A percentile compares a stretch with the other conserved stretches of the same genome.
Evolutionary conservation across 2,888 invertebrate species (phyloP).

Genomic region (Drosophila niveifrons): DNA sequence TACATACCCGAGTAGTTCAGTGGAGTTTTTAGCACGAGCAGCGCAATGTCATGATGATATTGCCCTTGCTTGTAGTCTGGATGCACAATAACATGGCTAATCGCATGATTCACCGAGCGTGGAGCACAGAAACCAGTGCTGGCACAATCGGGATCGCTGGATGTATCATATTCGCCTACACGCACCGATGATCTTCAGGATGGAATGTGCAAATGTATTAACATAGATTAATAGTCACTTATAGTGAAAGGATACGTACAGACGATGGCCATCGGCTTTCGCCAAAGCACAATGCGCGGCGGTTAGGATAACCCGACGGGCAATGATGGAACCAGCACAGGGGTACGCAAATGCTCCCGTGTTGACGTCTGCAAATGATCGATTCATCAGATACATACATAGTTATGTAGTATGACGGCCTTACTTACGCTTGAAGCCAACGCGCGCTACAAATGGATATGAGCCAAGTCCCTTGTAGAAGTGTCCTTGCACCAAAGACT

Average conservation of each 20-base stretch:
- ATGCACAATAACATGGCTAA: conserved; percentile 91
- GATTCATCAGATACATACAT: background rate
- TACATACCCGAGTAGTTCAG: conserved; percentile 88
- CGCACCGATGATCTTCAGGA: conserved; percentile 89
- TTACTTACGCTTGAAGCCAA: conserved; percentile 91
- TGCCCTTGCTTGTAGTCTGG: conserved; percentile 90
- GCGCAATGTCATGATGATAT: conserved; percentile 91
- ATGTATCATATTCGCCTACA: conserved; percentile 91
- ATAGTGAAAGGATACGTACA: conserved; percentile 87
- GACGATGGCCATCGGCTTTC: conserved; percentile 90
- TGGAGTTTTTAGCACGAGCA: conserved; percentile 89
- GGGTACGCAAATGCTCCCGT: conserved; percentile 90
- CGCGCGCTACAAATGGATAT: conserved; percentile 91
- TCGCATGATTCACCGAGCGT: conserved; percentile 89
- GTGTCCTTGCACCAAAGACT: conserved; percentile 88
- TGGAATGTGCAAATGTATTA: conserved; percentile 29
- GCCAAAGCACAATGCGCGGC: conserved; percentile 93
- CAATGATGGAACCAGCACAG: conserved; percentile 91
- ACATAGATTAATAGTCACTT: background rate
- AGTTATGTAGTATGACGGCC: background rate
- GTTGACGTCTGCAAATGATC: conserved; percentile 87
- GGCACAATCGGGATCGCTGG: conserved; percentile 91
- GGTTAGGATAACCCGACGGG: conserved; percentile 88
- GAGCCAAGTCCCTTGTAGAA: conserved; percentile 90
- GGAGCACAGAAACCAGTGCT: conserved; percentile 90